A percentile compares a stretch with the other conserved stretches of the same genome.
Conservation (phyloP, 2,113 vertebrate genomes). For the Corythaeola cristata region DNA sequence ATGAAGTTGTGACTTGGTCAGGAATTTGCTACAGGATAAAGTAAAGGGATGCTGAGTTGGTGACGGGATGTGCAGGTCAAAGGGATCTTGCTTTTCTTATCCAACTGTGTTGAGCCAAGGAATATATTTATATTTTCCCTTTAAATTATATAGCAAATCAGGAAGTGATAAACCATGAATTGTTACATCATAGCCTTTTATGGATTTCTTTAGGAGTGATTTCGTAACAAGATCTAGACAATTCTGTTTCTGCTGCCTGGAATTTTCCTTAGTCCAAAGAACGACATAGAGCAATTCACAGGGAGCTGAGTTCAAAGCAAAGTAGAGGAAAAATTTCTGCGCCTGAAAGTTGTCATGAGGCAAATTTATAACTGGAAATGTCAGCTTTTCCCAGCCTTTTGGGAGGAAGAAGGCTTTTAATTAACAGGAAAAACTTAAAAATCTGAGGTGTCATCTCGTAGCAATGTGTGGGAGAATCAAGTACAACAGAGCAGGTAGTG, state of each 20-base stretch:
- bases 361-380: background rate
- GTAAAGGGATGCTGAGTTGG: background rate
- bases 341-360: background rate
- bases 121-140: background rate
- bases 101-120: background rate
- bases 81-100: background rate
- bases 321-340: background rate
- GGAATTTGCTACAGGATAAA: background rate
- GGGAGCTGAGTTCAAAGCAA: background rate
- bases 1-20: background rate
- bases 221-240: background rate
- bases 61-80: background rate
- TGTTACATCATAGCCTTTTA: background rate
- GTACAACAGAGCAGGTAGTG: background rate
- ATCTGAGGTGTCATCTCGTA: background rate
- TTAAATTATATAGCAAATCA: background rate
- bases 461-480: background rate
- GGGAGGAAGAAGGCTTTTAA: background rate
- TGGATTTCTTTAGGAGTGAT: background rate
- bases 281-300: background rate
- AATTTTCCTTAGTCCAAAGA: background rate
- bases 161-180: background rate
- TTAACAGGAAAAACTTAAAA: slow-evolving; percentile 9
- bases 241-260: background rate
- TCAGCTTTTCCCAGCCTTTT: background rate